These are phyloP conservation scores for Eurytoma adleriae DNA, from an alignment of 2,888 invertebrate genomes.

Conservation along the genomic window DNA sequence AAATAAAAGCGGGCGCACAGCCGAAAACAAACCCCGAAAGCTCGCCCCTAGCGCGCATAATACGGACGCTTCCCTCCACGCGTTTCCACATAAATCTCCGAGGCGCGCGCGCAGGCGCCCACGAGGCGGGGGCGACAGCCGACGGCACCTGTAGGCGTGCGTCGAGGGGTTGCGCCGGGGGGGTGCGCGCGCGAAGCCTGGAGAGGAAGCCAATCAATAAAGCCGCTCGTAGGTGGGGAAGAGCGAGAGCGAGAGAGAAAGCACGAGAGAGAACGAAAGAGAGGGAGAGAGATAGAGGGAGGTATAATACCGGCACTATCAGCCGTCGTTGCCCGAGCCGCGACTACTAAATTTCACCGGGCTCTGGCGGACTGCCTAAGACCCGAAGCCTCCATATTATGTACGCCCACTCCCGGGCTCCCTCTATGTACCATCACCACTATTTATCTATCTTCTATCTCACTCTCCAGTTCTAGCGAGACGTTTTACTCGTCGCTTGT, in stretches of 20 bases:
- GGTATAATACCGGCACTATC: slow-evolving; percentile 37
- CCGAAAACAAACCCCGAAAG: slow-evolving; percentile 51
- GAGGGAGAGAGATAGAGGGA: not conserved
- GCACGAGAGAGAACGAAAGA: slow-evolving; percentile 19
- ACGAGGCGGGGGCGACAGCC: slow-evolving; percentile 8
- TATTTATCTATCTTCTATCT: too few species aligned
- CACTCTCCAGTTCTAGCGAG: too few species aligned
- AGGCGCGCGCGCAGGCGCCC: slow-evolving; percentile 34
- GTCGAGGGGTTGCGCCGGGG: slow-evolving; percentile 34
- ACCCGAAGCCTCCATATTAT: slow-evolving; percentile 73
- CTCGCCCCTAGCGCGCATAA: slow-evolving; percentile 31
- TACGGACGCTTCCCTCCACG: slow-evolving; percentile 3
- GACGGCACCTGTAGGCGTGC: slow-evolving; percentile 46
- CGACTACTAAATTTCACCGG: slow-evolving; percentile 54
- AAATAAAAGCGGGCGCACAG: slow-evolving; percentile 44
- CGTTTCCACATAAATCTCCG: slow-evolving; percentile 51
- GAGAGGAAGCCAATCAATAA: slow-evolving; percentile 76
- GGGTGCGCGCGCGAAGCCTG: slow-evolving; percentile 24
- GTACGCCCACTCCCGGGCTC: slow-evolving; percentile 72
- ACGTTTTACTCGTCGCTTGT: too few species aligned
- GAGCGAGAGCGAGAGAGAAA: slow-evolving; percentile 7
- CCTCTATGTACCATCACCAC: not conserved
- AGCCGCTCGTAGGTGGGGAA: slow-evolving; percentile 64
- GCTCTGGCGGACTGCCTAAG: slow-evolving; percentile 53
- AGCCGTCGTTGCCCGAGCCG: slow-evolving; percentile 51